phyloP scores from a whole-genome alignment of 2,888 invertebrate genomes.

The Lydus trimaculatus region DNA sequence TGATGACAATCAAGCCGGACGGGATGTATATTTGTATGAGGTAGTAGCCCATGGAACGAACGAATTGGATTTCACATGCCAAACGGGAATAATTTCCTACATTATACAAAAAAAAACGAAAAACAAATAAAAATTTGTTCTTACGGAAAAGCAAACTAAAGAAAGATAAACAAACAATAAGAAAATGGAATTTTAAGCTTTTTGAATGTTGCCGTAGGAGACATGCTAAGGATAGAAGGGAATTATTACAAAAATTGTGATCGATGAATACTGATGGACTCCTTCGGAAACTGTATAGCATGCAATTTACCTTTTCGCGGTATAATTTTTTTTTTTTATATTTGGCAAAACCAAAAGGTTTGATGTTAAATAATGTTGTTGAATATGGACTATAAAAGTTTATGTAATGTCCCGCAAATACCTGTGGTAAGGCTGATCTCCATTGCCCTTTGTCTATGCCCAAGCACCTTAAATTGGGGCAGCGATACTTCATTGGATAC shows the following conservation, averaged over 20 bases:
- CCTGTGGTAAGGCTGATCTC: conserved; percentile 97
- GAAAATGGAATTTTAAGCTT: conserved; percentile 25
- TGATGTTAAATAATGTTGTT: background rate
- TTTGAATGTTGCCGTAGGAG: background rate
- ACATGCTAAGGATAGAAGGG: background rate
- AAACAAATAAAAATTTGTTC: conserved; percentile 6
- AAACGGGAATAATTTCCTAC: conserved; percentile 95
- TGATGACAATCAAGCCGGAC: conserved; percentile 95
- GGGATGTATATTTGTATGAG: conserved; percentile 98
- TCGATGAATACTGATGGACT: background rate
- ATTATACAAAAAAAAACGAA: conserved; percentile 12
- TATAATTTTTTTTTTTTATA: background rate
- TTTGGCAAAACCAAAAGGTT: background rate
- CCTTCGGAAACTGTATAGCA: background rate
- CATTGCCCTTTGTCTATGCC: conserved; percentile 94
- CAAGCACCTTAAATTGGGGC: conserved; percentile 98
- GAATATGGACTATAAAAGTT: conserved; percentile 15
- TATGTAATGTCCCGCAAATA: conserved; percentile 63
- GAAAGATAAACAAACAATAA: conserved; percentile 8
- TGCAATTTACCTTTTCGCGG: background rate
- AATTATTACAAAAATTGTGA: background rate
- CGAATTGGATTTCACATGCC: conserved; percentile 96
- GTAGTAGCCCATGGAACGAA: conserved; percentile 98
- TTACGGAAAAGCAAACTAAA: background rate
- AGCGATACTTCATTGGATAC: conserved; percentile 95